phyloP scores from a whole-genome alignment of 2,888 invertebrate species.

The Andrena haemorrhoa region DNA sequence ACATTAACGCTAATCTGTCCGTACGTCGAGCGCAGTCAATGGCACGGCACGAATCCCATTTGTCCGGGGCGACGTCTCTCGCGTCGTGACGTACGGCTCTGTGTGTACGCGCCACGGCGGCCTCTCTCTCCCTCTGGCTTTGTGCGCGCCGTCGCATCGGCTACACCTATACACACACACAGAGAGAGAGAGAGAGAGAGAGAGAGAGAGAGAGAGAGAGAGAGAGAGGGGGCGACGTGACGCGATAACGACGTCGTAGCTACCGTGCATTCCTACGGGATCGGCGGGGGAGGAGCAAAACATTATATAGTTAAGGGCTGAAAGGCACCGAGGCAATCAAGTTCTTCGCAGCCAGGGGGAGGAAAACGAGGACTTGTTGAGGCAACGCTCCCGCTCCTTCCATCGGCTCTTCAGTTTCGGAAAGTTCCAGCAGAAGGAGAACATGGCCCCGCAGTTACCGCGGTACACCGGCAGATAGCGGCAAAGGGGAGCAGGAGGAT shows the following conservation, averaged over 20 bases:
- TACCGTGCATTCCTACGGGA: conserved; percentile 22
- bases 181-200: too few relatives aligned
- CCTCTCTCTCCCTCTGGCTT: neutral
- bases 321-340: conserved; percentile 59
- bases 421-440: conserved; percentile 64
- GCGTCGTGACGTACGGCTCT: conserved; percentile 63
- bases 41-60: conserved; percentile 74
- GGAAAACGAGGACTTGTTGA: conserved; percentile 30
- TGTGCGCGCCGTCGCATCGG: neutral
- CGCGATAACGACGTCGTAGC: conserved; percentile 2
- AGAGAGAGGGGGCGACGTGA: neutral
- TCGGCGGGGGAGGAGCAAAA: conserved; percentile 7
- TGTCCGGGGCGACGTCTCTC: conserved; percentile 71
- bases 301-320: conserved; percentile 32
- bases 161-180: neutral
- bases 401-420: conserved; percentile 51
- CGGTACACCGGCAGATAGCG: conserved; percentile 48
- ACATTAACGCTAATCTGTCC: conserved; percentile 75
- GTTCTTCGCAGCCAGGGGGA: conserved; percentile 46
- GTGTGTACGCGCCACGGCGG: conserved; percentile 13
- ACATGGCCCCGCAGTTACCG: conserved; percentile 54
- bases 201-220: too few relatives aligned
- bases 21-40: conserved; percentile 72
- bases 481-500: conserved; percentile 39
- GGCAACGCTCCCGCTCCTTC: conserved; percentile 31